Percentiles rank a stretch among this genome's conserved stretches.
Conservation (phyloP, 2,797 vertebrate species). For the Enteromius treurensis region DNA sequence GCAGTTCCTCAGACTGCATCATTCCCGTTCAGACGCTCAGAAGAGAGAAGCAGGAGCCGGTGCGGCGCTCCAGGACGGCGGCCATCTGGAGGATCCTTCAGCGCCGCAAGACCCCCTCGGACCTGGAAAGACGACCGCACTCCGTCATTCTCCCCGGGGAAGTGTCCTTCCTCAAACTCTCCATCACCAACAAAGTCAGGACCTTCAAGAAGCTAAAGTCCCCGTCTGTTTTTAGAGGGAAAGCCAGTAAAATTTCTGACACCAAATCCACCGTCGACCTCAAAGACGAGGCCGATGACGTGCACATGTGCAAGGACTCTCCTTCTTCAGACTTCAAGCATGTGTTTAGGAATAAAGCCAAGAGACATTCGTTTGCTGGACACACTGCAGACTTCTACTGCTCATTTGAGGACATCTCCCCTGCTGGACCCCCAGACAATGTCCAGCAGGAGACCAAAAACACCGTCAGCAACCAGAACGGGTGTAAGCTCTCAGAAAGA, state of each 20-base stretch:
- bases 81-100: conserved; percentile 90
- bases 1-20: conserved; percentile 67
- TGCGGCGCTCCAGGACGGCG: conserved; percentile 73
- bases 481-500: conserved; percentile 71
- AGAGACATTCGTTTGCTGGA: conserved; percentile 89
- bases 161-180: conserved; percentile 81
- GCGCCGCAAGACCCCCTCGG: conserved; percentile 77
- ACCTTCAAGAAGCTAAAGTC: conserved; percentile 86
- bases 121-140: conserved; percentile 82
- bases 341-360: conserved; percentile 76
- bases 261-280: conserved; percentile 73
- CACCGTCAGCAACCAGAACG: conserved; percentile 68
- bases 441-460: conserved; percentile 71
- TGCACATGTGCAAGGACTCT: conserved; percentile 76
- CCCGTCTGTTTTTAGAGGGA: conserved; percentile 75
- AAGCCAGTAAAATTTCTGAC: conserved; percentile 73
- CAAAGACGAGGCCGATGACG: conserved; percentile 70
- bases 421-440: conserved; percentile 74
- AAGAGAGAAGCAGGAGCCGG: conserved; percentile 77
- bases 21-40: conserved; percentile 62
- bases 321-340: conserved; percentile 77
- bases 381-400: conserved; percentile 85
- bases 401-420: conserved; percentile 85
- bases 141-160: conserved; percentile 90
- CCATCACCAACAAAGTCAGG: conserved; percentile 87